phyloP scores from a whole-genome alignment of 2,113 vertebrate species.

The Scortum barcoo region DNA sequence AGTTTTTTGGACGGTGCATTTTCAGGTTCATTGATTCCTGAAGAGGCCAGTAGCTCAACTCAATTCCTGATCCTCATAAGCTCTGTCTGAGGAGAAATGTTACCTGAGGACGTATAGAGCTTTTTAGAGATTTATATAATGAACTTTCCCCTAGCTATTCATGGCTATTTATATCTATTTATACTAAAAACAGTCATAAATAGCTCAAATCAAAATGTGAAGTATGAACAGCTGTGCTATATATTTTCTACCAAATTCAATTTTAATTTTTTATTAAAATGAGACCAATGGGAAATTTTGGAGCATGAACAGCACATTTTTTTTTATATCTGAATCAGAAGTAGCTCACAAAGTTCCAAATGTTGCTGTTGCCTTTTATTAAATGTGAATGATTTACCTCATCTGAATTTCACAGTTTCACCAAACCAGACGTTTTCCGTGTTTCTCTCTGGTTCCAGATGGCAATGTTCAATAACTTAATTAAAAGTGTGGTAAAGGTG shows the following conservation, averaged over 20 bases:
- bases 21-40: slow-evolving; percentile 54
- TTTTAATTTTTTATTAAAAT: not conserved
- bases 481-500: not conserved
- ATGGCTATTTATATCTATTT: not conserved
- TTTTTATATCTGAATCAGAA: not conserved
- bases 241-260: not conserved
- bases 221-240: not conserved
- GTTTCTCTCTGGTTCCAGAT: not conserved
- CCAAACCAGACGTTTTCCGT: not conserved
- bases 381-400: not conserved
- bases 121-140: not conserved
- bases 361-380: not conserved
- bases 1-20: slow-evolving; percentile 34
- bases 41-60: slow-evolving; percentile 23
- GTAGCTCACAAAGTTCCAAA: not conserved
- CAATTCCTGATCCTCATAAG: slow-evolving; percentile 1
- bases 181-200: not conserved
- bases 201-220: not conserved
- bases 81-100: not conserved
- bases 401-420: not conserved
- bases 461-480: not conserved
- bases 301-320: not conserved
- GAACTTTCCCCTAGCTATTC: not conserved
- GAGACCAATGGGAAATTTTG: not conserved
- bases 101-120: not conserved